phyloP scores from a whole-genome alignment of 2,797 vertebrate species.

The Melanotaenia pygmaea region DNA sequence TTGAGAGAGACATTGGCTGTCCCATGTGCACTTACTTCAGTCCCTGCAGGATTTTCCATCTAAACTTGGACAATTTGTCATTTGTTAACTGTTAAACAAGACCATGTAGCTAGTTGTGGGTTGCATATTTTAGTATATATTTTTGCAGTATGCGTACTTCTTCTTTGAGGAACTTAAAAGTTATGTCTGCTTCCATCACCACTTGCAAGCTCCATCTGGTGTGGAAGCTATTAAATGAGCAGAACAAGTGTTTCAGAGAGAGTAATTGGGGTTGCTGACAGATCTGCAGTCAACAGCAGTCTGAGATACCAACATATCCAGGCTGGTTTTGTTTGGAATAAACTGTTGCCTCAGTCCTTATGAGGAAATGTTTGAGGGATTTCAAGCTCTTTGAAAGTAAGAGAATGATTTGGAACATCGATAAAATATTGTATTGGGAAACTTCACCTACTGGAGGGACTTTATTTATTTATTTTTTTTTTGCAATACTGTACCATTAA shows the following conservation, averaged over 20 bases:
- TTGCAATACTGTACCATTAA: background rate
- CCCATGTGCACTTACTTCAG: slow-evolving; percentile 20
- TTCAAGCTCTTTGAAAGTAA: background rate
- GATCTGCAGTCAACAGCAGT: slow-evolving; percentile 46
- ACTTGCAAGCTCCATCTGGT: slow-evolving; percentile 63
- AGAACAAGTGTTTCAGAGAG: slow-evolving; percentile 40
- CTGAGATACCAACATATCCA: slow-evolving; percentile 17
- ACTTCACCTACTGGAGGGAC: background rate
- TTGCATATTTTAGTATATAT: slow-evolving; percentile 23
- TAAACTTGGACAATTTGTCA: slow-evolving; percentile 16
- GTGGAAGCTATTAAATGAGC: slow-evolving; percentile 59
- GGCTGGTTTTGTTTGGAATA: slow-evolving; percentile 23
- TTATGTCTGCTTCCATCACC: slow-evolving; percentile 46
- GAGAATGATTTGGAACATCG: background rate
- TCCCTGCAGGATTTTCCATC: background rate
- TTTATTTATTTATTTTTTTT: background rate
- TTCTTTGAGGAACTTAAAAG: slow-evolving; percentile 62
- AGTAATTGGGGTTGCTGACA: slow-evolving; percentile 47
- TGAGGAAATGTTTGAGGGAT: background rate
- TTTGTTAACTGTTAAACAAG: slow-evolving; percentile 16
- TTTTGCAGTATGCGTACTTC: slow-evolving; percentile 47
- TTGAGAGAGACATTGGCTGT: background rate
- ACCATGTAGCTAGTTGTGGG: slow-evolving; percentile 41
- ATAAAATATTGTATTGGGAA: background rate
- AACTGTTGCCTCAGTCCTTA: slow-evolving; percentile 16